phyloP scores from a whole-genome alignment of 2,113 vertebrate genomes.

The Cacatua alba region DNA sequence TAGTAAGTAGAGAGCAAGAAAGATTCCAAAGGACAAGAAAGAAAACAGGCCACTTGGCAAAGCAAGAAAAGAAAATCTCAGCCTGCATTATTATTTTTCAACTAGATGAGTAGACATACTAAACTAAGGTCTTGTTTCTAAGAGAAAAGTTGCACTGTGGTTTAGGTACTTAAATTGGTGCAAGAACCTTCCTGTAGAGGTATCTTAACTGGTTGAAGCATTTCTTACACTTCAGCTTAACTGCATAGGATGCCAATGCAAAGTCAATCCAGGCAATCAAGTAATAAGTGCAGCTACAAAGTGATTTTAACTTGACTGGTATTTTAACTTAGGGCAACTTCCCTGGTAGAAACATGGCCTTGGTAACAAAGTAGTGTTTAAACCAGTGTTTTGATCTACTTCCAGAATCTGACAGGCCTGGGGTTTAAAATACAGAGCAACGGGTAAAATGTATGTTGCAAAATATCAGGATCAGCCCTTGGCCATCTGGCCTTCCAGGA shows the following conservation, averaged over 20 bases:
- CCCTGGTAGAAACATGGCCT: constrained; percentile 49
- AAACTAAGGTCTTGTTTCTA: constrained; percentile 59
- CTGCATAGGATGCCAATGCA: background rate
- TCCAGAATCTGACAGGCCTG: constrained; percentile 22
- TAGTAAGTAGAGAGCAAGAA: constrained; percentile 29
- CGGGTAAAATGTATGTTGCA: constrained; percentile 40
- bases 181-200: constrained; percentile 21
- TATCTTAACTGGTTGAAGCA: background rate
- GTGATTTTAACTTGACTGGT: background rate
- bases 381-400: constrained; percentile 53
- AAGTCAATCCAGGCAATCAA: background rate
- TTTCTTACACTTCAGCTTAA: background rate
- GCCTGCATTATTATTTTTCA: constrained; percentile 63
- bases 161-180: background rate
- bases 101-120: constrained; percentile 54
- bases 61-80: constrained; percentile 57
- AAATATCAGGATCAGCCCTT: constrained; percentile 62
- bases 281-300: background rate
- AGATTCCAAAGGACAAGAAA: constrained; percentile 36
- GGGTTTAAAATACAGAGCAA: constrained; percentile 11
- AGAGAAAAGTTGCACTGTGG: constrained; percentile 13
- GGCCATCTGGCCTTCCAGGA: constrained; percentile 65
- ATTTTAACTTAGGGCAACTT: background rate
- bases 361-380: constrained; percentile 50
- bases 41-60: constrained; percentile 45